Conservation (phyloP, 2,888 invertebrate genomes). For the Thera obeliscata region DNA sequence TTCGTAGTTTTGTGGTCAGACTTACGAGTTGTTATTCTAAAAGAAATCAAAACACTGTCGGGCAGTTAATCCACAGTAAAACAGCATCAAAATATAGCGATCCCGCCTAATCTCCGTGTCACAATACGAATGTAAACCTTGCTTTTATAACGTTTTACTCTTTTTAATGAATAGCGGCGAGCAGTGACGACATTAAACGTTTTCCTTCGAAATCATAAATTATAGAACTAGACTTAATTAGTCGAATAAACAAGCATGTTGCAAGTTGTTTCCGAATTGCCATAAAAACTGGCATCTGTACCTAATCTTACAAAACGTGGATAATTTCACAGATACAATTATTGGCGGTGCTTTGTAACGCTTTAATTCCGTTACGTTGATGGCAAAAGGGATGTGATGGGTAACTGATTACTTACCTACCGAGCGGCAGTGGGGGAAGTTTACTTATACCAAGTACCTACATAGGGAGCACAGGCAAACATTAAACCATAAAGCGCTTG, state of each 20-base stretch:
- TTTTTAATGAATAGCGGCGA: constrained; percentile 30
- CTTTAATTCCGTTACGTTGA: constrained; percentile 11
- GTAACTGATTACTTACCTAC: constrained; percentile 52
- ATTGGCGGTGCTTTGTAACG: constrained; percentile 2
- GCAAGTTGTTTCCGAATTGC: constrained; percentile 21
- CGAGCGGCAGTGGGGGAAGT: constrained; percentile 58
- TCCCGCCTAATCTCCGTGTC: constrained; percentile 51
- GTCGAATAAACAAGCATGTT: constrained; percentile 20
- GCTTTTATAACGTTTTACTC: constrained; percentile 36
- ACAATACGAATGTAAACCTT: constrained; percentile 47
- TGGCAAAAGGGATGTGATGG: constrained; percentile 20
- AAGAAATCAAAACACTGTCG: constrained; percentile 61
- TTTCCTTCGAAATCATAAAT: constrained; percentile 30
- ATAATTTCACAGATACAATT: constrained; percentile 9
- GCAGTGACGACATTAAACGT: constrained; percentile 20
- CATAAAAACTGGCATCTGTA: constrained; percentile 19
- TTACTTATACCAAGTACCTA: constrained; percentile 64
- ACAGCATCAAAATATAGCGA: constrained; percentile 48
- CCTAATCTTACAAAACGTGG: constrained; percentile 14
- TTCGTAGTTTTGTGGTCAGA: constrained; percentile 38
- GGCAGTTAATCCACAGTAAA: constrained; percentile 57
- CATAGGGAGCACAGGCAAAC: constrained; percentile 75
- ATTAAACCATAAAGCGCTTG: constrained; percentile 74
- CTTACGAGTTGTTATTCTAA: constrained; percentile 55
- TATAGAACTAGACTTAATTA: constrained; percentile 32